A percentile compares a stretch with the other conserved stretches of the same genome.
Conservation (phyloP, 2,113 vertebrate species). For the Aramus guarauna region DNA sequence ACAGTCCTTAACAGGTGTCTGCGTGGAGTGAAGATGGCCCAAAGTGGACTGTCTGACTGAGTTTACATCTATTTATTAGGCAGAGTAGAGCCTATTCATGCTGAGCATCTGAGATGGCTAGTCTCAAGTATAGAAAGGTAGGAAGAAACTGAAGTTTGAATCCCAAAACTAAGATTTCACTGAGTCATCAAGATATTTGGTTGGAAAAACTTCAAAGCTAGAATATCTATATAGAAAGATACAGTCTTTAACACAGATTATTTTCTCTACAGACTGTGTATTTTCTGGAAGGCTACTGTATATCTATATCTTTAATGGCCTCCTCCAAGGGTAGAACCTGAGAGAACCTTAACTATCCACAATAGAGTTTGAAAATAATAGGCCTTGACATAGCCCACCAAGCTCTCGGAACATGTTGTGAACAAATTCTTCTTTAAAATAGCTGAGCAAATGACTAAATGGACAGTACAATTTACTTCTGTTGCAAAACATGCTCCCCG, state of each 20-base stretch:
- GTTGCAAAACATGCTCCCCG: neutral
- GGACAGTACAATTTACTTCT: neutral
- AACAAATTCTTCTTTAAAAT: neutral
- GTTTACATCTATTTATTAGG: neutral
- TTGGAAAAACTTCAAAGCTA: neutral
- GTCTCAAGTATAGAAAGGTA: neutral
- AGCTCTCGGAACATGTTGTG: neutral
- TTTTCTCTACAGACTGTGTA: neutral
- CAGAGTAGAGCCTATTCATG: neutral
- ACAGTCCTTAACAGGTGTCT: neutral
- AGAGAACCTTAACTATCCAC: neutral
- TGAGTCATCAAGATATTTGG: neutral
- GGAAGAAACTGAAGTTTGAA: neutral
- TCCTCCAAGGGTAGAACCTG: neutral
- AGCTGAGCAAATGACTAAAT: neutral
- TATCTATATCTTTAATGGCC: neutral
- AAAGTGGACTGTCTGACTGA: neutral
- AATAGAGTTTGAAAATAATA: neutral
- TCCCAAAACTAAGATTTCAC: neutral
- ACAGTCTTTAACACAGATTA: neutral
- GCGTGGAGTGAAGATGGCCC: neutral
- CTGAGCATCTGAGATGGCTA: neutral
- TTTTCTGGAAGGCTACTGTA: neutral
- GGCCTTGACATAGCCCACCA: neutral
- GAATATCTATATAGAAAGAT: neutral